Base-by-base conservation (phyloP, 2,888 invertebrate species). In the Amiota mariae region DNA sequence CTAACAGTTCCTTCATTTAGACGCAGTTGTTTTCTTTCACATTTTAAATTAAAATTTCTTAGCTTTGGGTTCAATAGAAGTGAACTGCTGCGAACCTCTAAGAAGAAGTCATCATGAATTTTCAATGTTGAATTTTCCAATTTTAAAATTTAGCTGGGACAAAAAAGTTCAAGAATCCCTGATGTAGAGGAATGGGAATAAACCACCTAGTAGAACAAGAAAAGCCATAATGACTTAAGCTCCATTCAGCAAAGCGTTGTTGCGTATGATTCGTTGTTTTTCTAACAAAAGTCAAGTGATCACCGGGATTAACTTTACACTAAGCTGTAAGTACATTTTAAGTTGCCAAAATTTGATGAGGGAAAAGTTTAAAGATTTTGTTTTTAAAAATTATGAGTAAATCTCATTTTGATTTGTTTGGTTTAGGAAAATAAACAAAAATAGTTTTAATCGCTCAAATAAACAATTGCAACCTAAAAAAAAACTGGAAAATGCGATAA, bases 201-300 rank as follows among this genome's bases (percentile, higher is more conserved):
- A 36, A 36, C 36, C 6, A 36, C 8, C 36, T 1, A 36, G 54
- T 8, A 54, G 15, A 54, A 15, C 15, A 54, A 10, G n/a, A 54
- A 54, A 54, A 54, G 15, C 54, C 54, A 13, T 54, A 54, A 54
- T 54, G 54, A 54, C 54, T n/a, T 54, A 13, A 54, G 54, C 13
- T 54, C 9, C 71, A 49, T 13, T 20, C 8, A 46, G n/a, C 4
- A 15, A 48, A 18, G 63, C 15, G 36, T 12, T 63, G 49, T 63
- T 20, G 66, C 64, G 66, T 56, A 56, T 72, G 15, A 72, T 72
- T 72, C 36, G 20, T 54, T 64, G 72, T 72, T 15, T 56, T 15
- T 36, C 8, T 36, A 46, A 20, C 72, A 18, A 57, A 64, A 72
- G 57, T 47, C 66, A 56, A 64, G 66, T n/a, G 20, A 56, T 54